Base-by-base conservation (phyloP, 2,113 vertebrate species). In the Sylvilagus bachmani region DNA sequence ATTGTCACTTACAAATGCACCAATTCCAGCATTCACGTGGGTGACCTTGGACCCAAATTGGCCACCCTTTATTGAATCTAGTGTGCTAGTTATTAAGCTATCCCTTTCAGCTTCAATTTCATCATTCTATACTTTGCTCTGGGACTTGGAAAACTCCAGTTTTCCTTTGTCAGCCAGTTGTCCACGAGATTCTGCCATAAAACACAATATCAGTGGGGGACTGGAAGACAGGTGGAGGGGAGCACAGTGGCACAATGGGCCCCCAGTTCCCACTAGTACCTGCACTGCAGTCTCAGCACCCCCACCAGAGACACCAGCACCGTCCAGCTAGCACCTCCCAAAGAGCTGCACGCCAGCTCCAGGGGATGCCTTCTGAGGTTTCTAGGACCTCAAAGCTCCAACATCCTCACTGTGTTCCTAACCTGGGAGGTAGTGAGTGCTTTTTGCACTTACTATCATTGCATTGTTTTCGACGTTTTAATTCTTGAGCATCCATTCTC, bases 241-340 rank as follows among this genome's bases (percentile, higher is more conserved):
- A 38, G 44, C 4, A 0, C 9, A n/a, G 58, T 6, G 5, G 9
- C 7, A 0, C 11, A n/a, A 0, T 14, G 29, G 17, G 17, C 31
- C 55, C 49, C 38, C 12, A 8, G 10, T 7, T 51, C 11, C 6
- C 10, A 9, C 38, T 51, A 0, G 11, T 31, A 0, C 14, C 25
- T 17, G 49, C 4, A 24, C 29, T 2, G 24, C 25, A 4, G 21
- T 10, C 33, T 61, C 5, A 3, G 16, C 14, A 58, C 33, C 12
- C 24, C 11, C 16, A 27, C 25, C 13, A 31, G 33, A 79, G 16
- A 71, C 16, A 22, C 5, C 14, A 51, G 33, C 12, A 10, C 33
- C 69, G 82, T 36, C 55, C 25, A 8, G 2, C 33, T 0, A 13
- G 67, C 13, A 22, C 12, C 7, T 66, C 44, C 66, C 62, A 38